A percentile compares a stretch with the other conserved stretches of the same genome.
Conservation (phyloP, 2,113 vertebrate species). For the Zosterops lateralis region DNA sequence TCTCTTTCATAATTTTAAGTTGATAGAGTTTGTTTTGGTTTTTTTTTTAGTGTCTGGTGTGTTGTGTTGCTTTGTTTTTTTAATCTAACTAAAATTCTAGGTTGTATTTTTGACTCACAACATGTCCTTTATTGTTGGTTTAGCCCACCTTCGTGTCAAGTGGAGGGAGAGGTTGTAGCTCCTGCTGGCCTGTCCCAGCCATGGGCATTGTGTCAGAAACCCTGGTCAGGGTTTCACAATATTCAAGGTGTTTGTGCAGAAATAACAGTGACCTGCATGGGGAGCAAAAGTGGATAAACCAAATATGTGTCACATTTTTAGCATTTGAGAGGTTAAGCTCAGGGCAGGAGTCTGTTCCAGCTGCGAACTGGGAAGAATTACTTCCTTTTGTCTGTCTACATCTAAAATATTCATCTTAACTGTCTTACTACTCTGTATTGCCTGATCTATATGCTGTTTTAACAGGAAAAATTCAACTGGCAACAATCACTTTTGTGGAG, state of each 20-base stretch:
- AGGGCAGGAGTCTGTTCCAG: neutral
- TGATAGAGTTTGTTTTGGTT: neutral
- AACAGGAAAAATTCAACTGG: neutral
- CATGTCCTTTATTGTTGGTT: rapidly evolving
- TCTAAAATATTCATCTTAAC: neutral
- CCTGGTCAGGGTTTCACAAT: neutral
- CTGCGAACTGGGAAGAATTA: neutral
- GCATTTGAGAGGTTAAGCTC: neutral
- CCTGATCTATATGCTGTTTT: neutral
- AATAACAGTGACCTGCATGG: neutral
- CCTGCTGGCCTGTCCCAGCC: neutral
- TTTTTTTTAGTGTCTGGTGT: neutral
- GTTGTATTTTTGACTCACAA: neutral
- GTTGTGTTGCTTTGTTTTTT: neutral
- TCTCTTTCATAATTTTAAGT: neutral
- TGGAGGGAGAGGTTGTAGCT: neutral
- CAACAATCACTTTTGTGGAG: neutral
- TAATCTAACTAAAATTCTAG: neutral
- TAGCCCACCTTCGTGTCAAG: neutral
- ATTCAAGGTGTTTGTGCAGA: neutral
- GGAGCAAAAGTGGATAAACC: neutral
- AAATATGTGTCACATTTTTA: neutral
- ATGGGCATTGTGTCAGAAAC: neutral
- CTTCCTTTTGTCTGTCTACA: neutral
- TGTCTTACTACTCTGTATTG: neutral